These are phyloP conservation scores for Diabrotica virgifera DNA, from an alignment of 1,140 invertebrate genomes.

Conservation along the genomic window DNA sequence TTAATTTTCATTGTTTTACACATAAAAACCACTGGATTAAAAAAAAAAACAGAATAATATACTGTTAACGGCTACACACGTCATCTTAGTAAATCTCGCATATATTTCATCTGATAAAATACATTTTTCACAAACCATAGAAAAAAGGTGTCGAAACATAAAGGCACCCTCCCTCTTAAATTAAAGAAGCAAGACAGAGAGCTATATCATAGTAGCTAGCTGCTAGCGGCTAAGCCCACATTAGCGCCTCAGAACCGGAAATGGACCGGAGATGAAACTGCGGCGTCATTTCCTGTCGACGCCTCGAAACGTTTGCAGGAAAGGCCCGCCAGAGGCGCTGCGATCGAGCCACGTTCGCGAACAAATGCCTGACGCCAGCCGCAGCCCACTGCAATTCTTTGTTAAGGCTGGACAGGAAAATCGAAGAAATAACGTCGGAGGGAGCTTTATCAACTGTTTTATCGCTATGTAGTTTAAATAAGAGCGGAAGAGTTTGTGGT, in stretches of 20 bases:
- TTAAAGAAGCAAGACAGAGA: conserved; percentile 2
- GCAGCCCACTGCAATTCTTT: conserved; percentile 21
- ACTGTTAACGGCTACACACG: no score
- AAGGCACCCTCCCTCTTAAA: neutral
- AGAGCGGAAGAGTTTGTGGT: neutral
- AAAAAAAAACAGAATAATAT: no score
- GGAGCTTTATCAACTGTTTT: neutral
- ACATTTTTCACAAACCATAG: neutral
- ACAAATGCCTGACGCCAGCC: conserved; percentile 13
- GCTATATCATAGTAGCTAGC: neutral
- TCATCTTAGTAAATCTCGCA: neutral
- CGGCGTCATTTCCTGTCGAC: conserved; percentile 50
- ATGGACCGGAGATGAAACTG: conserved; percentile 52
- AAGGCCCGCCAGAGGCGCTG: conserved; percentile 21
- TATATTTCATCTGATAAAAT: neutral
- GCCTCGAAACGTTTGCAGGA: conserved; percentile 37
- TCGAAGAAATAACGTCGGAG: conserved; percentile 21
- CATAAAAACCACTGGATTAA: no score
- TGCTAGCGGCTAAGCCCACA: conserved; percentile 31
- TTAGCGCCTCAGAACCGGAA: conserved; percentile 47
- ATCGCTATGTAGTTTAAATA: neutral
- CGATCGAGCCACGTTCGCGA: conserved; percentile 17
- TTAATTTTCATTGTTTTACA: no score
- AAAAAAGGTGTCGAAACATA: neutral
- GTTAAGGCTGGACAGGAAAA: conserved; percentile 30